Evolutionary conservation across 1,140 invertebrate genomes (phyloP).

Genomic region (Drosophila pandora): DNA sequence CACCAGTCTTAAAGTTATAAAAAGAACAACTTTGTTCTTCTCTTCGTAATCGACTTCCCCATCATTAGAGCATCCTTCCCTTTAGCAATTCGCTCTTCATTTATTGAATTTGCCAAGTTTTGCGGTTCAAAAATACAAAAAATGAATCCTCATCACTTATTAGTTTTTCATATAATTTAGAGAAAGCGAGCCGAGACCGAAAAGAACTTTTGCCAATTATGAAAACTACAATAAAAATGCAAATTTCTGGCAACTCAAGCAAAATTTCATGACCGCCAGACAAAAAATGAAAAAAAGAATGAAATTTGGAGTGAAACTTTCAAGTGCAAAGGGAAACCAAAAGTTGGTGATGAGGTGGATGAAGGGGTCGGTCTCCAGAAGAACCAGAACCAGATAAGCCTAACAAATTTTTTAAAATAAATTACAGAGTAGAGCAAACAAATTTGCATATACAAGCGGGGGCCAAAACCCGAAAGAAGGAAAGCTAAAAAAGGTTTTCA

Average conservation of each 20-base stretch:
- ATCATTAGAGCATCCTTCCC: slow-evolving; percentile 14
- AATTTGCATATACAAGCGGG: slow-evolving; percentile 74
- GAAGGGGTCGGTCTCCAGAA: slow-evolving; percentile 9
- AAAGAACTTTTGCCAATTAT: slow-evolving; percentile 72
- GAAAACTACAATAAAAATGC: slow-evolving; percentile 76
- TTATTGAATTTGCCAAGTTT: slow-evolving; percentile 51
- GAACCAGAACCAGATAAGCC: slow-evolving; percentile 66
- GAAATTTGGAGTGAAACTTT: slow-evolving; percentile 28
- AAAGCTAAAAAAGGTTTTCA: slow-evolving; percentile 55
- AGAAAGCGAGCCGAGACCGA: slow-evolving; percentile 43
- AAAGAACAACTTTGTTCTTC: slow-evolving; percentile 4
- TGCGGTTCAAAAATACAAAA: slow-evolving; percentile 33
- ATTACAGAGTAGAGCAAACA: slow-evolving; percentile 81
- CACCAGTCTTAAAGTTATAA: neutral
- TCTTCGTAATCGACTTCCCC: slow-evolving; percentile 4
- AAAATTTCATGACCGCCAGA: slow-evolving; percentile 57
- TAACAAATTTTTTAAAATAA: slow-evolving; percentile 82
- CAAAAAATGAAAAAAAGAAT: slow-evolving; percentile 22
- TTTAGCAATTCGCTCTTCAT: slow-evolving; percentile 16
- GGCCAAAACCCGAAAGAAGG: slow-evolving; percentile 37
- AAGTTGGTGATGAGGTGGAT: slow-evolving; percentile 23
- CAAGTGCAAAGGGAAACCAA: slow-evolving; percentile 35
- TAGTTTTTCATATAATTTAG: slow-evolving; percentile 73
- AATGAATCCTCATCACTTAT: slow-evolving; percentile 67
- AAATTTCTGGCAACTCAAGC: slow-evolving; percentile 67